A percentile compares a stretch with the other conserved stretches of the same genome.
These are phyloP conservation scores for Druon quercuslanigerum DNA, from an alignment of 1,140 invertebrate species.

Conservation along the genomic window DNA sequence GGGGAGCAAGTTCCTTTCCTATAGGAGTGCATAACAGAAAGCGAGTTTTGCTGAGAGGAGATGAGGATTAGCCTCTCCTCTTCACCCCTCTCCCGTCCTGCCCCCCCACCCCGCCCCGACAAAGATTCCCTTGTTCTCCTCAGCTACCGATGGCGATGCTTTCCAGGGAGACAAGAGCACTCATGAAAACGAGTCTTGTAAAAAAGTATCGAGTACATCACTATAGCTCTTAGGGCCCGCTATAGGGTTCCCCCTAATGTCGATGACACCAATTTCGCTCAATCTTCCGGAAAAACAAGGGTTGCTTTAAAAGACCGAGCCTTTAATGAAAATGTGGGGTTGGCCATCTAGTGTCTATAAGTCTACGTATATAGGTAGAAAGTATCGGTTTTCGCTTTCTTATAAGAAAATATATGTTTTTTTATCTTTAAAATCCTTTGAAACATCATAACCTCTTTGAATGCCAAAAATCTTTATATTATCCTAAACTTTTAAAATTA, in stretches of 20 bases:
- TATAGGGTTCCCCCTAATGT: not conserved
- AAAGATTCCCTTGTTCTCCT: conserved; percentile 58
- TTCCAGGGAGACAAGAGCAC: conserved; percentile 44
- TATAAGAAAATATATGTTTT: too few relatives aligned
- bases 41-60: conserved; percentile 60
- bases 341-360: not conserved
- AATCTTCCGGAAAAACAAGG: not conserved
- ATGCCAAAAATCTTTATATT: too few relatives aligned
- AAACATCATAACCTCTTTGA: too few relatives aligned
- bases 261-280: conserved; percentile 6
- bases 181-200: not conserved
- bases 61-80: conserved; percentile 47
- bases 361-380: too few relatives aligned
- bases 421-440: too few relatives aligned
- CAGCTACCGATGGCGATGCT: conserved; percentile 22
- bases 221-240: too few relatives aligned
- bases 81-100: too few relatives aligned
- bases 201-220: not conserved
- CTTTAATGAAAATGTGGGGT: conserved; percentile 22
- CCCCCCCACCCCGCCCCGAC: conserved; percentile 44
- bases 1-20: conserved; percentile 49
- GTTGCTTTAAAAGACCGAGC: not conserved
- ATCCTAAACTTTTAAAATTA: too few relatives aligned
- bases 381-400: too few relatives aligned
- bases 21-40: conserved; percentile 49